phyloP scores from a whole-genome alignment of 2,888 invertebrate species.

The Trissolcus brochymenae region DNA sequence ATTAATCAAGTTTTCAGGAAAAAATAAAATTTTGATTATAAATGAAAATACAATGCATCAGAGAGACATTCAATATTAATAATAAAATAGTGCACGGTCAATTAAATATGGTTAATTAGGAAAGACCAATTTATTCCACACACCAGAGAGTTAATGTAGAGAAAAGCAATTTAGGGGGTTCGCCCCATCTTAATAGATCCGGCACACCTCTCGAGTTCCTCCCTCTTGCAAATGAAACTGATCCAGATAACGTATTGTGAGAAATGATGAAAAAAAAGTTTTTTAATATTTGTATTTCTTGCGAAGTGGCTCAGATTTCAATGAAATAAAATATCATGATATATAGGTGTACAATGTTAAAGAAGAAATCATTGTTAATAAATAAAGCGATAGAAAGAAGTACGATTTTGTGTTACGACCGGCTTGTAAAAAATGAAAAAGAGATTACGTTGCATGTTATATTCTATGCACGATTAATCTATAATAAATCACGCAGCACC shows the following conservation, averaged over 20 bases:
- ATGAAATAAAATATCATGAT: constrained; percentile 30
- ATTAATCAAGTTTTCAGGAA: too few relatives aligned
- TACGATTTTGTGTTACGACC: constrained; percentile 9
- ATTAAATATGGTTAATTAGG: constrained; percentile 22
- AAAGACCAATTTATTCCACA: constrained; percentile 19
- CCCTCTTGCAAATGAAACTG: constrained; percentile 20
- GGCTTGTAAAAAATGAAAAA: not conserved
- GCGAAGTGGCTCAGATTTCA: constrained; percentile 17
- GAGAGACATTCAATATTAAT: too few relatives aligned
- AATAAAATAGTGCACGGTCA: not conserved
- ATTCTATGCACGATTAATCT: constrained; percentile 2
- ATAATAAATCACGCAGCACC: constrained; percentile 30
- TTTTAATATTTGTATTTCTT: constrained; percentile 7
- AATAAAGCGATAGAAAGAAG: constrained; percentile 8
- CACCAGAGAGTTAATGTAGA: constrained; percentile 16
- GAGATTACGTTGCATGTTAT: constrained; percentile 14
- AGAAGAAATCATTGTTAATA: constrained; percentile 11
- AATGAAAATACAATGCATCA: too few relatives aligned
- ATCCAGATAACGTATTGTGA: constrained; percentile 17
- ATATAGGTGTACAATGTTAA: constrained; percentile 2
- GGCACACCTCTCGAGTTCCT: constrained; percentile 8
- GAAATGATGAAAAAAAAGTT: constrained; percentile 14
- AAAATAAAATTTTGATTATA: too few relatives aligned
- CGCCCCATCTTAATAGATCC: constrained; percentile 23
- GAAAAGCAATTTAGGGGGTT: constrained; percentile 38